Evolutionary conservation across 1,140 invertebrate species (phyloP).

Genomic region (Bombus picipes): DNA sequence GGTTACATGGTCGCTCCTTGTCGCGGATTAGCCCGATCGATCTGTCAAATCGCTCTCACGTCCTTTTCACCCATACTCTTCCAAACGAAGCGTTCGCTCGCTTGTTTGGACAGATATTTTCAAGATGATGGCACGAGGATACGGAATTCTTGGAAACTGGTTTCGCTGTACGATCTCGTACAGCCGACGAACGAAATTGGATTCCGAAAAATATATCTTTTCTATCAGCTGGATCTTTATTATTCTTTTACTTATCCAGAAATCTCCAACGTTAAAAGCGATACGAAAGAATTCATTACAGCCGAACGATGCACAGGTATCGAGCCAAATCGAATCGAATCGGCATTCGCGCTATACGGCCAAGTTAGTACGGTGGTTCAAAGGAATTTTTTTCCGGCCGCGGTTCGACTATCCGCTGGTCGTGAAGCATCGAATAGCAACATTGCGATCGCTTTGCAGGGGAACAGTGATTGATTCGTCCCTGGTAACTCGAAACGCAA

Average conservation of each 20-base stretch:
- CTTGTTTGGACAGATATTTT: not conserved
- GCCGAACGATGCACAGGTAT: not conserved
- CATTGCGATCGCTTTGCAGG: slow-evolving; percentile 62
- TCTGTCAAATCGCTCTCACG: slow-evolving; percentile 34
- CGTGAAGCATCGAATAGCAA: slow-evolving; percentile 61
- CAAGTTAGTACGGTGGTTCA: slow-evolving; percentile 40
- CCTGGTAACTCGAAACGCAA: slow-evolving; percentile 58
- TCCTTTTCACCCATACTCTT: not conserved
- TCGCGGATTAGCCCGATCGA: slow-evolving; percentile 49
- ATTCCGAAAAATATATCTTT: not conserved
- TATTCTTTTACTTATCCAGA: not conserved
- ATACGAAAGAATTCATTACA: slow-evolving; percentile 32
- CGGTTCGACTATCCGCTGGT: slow-evolving; percentile 47
- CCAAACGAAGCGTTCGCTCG: not conserved
- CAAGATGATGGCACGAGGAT: not conserved
- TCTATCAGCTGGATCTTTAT: not conserved
- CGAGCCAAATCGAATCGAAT: slow-evolving; percentile 12
- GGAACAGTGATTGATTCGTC: slow-evolving; percentile 69
- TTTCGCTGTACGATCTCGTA: not conserved
- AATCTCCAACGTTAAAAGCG: too few relatives aligned
- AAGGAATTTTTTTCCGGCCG: slow-evolving; percentile 63
- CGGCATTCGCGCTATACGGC: slow-evolving; percentile 6
- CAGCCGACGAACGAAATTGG: too few relatives aligned
- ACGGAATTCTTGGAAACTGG: not conserved
- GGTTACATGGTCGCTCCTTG: slow-evolving; percentile 40